phyloP scores from a whole-genome alignment of 2,113 vertebrate species.

The Ivindomyrus marchei region DNA sequence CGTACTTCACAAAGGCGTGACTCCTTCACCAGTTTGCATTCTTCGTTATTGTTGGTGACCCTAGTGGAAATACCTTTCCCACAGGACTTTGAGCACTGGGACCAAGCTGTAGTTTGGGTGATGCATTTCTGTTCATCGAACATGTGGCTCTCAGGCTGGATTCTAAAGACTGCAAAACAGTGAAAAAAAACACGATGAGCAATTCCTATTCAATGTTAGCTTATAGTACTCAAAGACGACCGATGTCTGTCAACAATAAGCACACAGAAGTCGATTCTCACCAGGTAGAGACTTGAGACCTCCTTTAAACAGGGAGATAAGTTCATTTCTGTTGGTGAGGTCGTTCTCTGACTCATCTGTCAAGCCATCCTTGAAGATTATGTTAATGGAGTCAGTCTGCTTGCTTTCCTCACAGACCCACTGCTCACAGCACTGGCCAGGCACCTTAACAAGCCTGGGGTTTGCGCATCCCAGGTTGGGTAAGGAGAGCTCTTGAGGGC shows the following conservation, averaged over 20 bases:
- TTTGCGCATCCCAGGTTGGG: slow-evolving; percentile 89
- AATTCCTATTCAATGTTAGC: background rate
- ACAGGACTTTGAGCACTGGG: slow-evolving; percentile 92
- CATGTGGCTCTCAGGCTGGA: slow-evolving; percentile 61
- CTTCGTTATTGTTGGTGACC: slow-evolving; percentile 87
- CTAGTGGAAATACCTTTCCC: slow-evolving; percentile 91
- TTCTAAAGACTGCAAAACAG: slow-evolving; percentile 52
- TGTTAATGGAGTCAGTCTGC: slow-evolving; percentile 58
- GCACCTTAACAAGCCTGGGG: slow-evolving; percentile 87
- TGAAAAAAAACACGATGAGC: background rate
- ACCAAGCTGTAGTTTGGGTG: slow-evolving; percentile 93
- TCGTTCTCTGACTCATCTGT: slow-evolving; percentile 74
- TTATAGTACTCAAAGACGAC: background rate
- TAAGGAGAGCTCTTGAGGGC: slow-evolving; percentile 90
- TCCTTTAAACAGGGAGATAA: slow-evolving; percentile 77
- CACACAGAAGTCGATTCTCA: slow-evolving; percentile 54
- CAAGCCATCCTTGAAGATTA: slow-evolving; percentile 63
- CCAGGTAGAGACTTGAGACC: slow-evolving; percentile 81
- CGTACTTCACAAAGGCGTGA: slow-evolving; percentile 90
- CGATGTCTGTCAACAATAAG: background rate
- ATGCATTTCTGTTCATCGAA: slow-evolving; percentile 86
- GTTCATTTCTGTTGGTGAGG: slow-evolving; percentile 84
- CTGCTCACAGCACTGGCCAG: slow-evolving; percentile 92
- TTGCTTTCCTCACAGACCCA: slow-evolving; percentile 85
- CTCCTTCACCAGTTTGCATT: slow-evolving; percentile 91